Evolutionary conservation across 2,888 invertebrate species (phyloP).

Genomic region (Lobophora halterata): DNA sequence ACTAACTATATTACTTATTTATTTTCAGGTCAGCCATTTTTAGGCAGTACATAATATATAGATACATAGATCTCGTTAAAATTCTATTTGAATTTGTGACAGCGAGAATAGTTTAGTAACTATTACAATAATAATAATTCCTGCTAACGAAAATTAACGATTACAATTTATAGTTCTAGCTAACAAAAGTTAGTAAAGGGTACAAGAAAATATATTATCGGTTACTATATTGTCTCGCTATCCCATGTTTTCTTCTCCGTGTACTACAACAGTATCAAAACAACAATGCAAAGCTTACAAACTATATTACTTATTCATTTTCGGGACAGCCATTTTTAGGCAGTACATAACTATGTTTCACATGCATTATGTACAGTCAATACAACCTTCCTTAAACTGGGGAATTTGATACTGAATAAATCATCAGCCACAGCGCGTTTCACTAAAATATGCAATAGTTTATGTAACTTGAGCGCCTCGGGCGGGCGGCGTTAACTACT

Average conservation of each 20-base stretch:
- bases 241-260: no score
- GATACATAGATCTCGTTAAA: no score
- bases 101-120: no score
- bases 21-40: conserved; percentile 19
- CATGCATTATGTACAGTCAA: conserved; percentile 69
- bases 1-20: conserved; percentile 17
- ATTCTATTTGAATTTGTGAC: no score
- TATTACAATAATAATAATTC: no score
- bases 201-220: no score
- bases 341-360: conserved; percentile 44
- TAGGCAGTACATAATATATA: conserved; percentile 35
- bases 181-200: no score
- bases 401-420: conserved; percentile 74
- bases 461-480: conserved; percentile 74
- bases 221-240: no score
- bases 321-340: conserved; percentile 19
- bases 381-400: conserved; percentile 61
- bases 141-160: no score
- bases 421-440: conserved; percentile 65
- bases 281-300: conserved; percentile 17
- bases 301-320: conserved; percentile 19
- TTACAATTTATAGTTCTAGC: no score
- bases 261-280: conserved; percentile 8
- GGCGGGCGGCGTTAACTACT: conserved; percentile 59
- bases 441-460: conserved; percentile 77